A percentile compares a stretch with the other conserved stretches of the same genome.
These are phyloP conservation scores for Illadopsis cleaveri DNA, from an alignment of 2,113 vertebrate species.

Conservation along the genomic window DNA sequence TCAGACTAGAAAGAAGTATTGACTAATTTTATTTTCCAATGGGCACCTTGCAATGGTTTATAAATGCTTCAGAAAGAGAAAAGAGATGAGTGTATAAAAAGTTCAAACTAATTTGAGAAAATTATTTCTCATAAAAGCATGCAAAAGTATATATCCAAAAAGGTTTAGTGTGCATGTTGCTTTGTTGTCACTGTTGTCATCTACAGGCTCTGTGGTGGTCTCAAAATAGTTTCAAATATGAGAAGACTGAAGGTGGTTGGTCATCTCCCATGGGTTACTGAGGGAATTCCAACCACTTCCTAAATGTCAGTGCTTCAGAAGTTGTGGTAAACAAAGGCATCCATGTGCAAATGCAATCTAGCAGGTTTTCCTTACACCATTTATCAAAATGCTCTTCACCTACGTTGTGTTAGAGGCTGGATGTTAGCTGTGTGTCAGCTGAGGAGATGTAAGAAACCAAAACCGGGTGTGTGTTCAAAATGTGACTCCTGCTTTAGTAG, in stretches of 20 bases:
- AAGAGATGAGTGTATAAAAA: neutral
- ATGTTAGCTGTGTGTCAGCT: neutral
- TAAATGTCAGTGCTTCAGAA: neutral
- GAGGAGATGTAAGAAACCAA: neutral
- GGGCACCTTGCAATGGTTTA: neutral
- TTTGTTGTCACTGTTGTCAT: neutral
- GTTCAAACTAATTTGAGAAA: neutral
- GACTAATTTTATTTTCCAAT: neutral
- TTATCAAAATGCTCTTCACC: neutral
- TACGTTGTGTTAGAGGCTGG: neutral
- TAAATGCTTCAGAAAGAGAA: neutral
- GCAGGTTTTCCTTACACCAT: neutral
- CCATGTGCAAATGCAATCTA: accelerated
- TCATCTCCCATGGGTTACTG: neutral
- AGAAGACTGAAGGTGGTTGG: neutral
- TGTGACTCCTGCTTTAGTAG: neutral
- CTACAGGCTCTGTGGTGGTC: neutral
- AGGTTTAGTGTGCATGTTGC: neutral
- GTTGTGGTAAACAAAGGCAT: neutral
- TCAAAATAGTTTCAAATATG: neutral
- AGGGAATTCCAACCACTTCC: neutral
- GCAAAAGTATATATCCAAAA: neutral
- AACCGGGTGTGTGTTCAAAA: accelerated
- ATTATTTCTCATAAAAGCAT: neutral
- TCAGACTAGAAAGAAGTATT: neutral